Base-by-base conservation (phyloP, 2,888 invertebrate species). In the Artemia sinica region DNA sequence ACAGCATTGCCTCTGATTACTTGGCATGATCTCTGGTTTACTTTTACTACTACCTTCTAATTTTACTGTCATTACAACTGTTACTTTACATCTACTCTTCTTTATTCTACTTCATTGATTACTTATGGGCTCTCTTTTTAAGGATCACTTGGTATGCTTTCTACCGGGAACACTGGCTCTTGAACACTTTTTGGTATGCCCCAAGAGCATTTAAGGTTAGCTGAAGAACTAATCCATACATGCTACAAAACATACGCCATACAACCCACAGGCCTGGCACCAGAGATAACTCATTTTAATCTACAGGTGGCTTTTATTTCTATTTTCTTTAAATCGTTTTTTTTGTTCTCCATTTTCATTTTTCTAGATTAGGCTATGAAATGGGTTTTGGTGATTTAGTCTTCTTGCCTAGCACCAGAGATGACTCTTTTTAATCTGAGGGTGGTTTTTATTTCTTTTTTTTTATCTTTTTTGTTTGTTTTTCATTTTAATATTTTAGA, bases 261-360 rank as follows among this genome's bases (percentile, higher is more conserved):
- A 69, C 95, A 94, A 75, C 91, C 94, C 0, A 97, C 97, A 0
- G 89, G 90, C 74, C 81, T 98, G 69, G 93, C 94, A 0, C 95
- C 97, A 0, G 98, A 98, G 80, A 97, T 97, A 65, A 93, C 91
- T 0, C 91, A 94, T 78, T 97, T 96, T 77, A 93, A 93, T 77
- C 80, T 86, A 76, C 84, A 87, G 79, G 86, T 85, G 72, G 78
- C 76, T 5, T 18, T 68, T 68, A 18, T 50, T 67, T 11, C 9
- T 10, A 9, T 67, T n/a, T 28, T 28, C 28, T 28, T 28, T 28
- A 28, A 28, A 28, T 28, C 28, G 2, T 28, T 28, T 4, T 28
- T 28, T 28, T 28, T 28, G 6, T 12, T 18, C 11, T 11, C 8
- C 69, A 28, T 70, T 70, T 69, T 41, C 49, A 49, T 8, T 4